Percentiles rank a stretch among this genome's conserved stretches.
Conservation (phyloP, 2,113 vertebrate species). For the western clawed frog (Xenopus tropicalis) region UCB_Xtro_10.0 CM004443.2:30466001-30466500, state of each 20-base stretch:
- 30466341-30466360: conserved; percentile 58
- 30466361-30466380: conserved; percentile 57
- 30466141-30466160: conserved; percentile 71
- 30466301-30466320: conserved; percentile 53
- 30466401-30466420: conserved; percentile 51
- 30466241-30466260: conserved; percentile 76
- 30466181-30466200: conserved; percentile 82
- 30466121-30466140: conserved; percentile 84
- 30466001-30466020: conserved; percentile 99
- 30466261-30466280: conserved; percentile 72
- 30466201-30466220: conserved; percentile 74
- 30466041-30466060: conserved; percentile 12
- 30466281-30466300: conserved; percentile 69
- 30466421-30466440: conserved; percentile 49
- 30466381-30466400: conserved; percentile 30
- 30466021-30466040: conserved; percentile 67
- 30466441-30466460: conserved; percentile 41
- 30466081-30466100: conserved; percentile 51
- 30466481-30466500: conserved; percentile 44
- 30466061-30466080: neutral
- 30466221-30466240: conserved; percentile 77
- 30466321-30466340: conserved; percentile 66
- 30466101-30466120: conserved; percentile 92
- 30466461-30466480: conserved; percentile 59
- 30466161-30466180: conserved; percentile 69